phyloP scores from a whole-genome alignment of 2,888 invertebrate species.

The Octodonta nipae region DNA sequence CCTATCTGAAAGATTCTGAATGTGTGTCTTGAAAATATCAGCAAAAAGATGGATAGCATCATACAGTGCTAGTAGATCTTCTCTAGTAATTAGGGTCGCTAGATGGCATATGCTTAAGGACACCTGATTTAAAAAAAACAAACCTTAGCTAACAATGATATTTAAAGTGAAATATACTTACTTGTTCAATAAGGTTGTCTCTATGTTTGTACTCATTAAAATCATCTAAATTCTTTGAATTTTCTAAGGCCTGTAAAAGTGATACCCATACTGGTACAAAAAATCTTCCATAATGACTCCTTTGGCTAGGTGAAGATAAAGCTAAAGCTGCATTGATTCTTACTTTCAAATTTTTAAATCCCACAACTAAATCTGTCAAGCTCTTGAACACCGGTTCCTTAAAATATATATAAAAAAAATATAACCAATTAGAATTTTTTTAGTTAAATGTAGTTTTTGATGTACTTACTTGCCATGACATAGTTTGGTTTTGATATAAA shows the following conservation, averaged over 20 bases:
- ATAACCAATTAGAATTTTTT: background rate
- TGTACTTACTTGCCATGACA: slow-evolving; percentile 39
- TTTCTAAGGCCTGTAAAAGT: slow-evolving; percentile 60
- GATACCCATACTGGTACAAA: slow-evolving; percentile 55
- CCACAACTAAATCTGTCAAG: slow-evolving; percentile 51
- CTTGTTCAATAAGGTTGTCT: slow-evolving; percentile 75
- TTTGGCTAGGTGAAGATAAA: slow-evolving; percentile 45
- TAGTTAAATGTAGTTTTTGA: background rate
- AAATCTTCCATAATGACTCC: slow-evolving; percentile 51
- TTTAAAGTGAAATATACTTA: slow-evolving; percentile 23
- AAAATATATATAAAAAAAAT: slow-evolving; percentile 11
- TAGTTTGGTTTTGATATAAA: slow-evolving; percentile 30
- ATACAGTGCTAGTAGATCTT: slow-evolving; percentile 45
- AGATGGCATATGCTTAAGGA: slow-evolving; percentile 64
- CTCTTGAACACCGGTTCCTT: slow-evolving; percentile 53
- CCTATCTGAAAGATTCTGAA: slow-evolving; percentile 31
- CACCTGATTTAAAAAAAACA: slow-evolving; percentile 40
- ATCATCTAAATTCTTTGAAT: slow-evolving; percentile 64
- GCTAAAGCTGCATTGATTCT: slow-evolving; percentile 76
- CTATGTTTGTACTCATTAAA: slow-evolving; percentile 76
- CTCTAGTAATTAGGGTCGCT: slow-evolving; percentile 42
- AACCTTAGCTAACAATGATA: background rate
- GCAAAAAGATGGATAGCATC: slow-evolving; percentile 39
- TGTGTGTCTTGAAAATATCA: slow-evolving; percentile 30
- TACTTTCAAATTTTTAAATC: slow-evolving; percentile 77